Evolutionary conservation across 2,888 invertebrate species (phyloP).

Genomic region (Laothoe populi): DNA sequence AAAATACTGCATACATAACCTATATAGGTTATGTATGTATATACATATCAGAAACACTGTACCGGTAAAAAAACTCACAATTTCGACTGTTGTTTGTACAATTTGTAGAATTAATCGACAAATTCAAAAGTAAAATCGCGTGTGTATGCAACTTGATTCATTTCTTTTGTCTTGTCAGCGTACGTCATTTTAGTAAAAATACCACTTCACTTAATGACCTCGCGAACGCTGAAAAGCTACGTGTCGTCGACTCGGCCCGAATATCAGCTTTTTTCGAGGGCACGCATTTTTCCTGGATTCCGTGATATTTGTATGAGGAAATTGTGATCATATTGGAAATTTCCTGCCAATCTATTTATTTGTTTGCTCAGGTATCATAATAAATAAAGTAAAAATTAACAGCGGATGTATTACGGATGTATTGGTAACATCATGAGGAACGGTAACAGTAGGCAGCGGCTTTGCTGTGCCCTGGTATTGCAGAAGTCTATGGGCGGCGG

Average conservation of each 20-base stretch:
- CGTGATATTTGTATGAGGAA: not conserved
- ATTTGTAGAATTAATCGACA: not conserved
- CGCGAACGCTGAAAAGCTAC: not conserved
- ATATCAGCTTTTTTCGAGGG: constrained; percentile 27
- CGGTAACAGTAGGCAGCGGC: too few relatives aligned
- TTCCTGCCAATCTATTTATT: constrained; percentile 16
- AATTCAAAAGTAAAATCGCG: not conserved
- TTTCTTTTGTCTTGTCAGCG: constrained; percentile 4
- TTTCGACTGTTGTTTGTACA: not conserved
- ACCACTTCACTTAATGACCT: constrained; percentile 1
- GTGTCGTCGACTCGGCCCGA: constrained; percentile 12
- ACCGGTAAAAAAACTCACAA: not conserved
- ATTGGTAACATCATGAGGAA: too few relatives aligned
- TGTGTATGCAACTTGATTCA: not conserved
- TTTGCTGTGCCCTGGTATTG: too few relatives aligned
- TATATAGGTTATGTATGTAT: too few relatives aligned
- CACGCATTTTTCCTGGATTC: not conserved
- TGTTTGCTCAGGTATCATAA: not conserved
- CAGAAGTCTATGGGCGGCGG: too few relatives aligned
- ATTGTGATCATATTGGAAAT: constrained; percentile 7
- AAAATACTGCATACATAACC: too few relatives aligned
- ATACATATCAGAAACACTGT: too few relatives aligned
- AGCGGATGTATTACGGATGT: not conserved
- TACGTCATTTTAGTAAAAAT: constrained; percentile 3
- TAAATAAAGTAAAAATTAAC: not conserved